These are phyloP conservation scores for Stercorarius parasiticus DNA, from an alignment of 2,113 vertebrate species.

Conservation along the genomic window DNA sequence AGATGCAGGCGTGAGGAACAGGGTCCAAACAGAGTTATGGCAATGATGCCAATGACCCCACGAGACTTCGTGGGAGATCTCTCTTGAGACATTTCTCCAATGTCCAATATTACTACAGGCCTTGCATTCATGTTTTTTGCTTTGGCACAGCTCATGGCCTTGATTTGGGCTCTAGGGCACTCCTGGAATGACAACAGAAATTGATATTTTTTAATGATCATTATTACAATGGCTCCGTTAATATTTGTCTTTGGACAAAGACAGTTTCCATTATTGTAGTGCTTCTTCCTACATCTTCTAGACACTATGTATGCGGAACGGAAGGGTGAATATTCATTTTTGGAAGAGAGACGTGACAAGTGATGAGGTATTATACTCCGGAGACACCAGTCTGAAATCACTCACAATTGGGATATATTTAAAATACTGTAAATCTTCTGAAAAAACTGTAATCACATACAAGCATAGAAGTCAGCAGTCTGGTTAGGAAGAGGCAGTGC, in stretches of 20 bases:
- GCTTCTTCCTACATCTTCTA: neutral
- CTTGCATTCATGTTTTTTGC: neutral
- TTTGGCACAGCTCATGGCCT: neutral
- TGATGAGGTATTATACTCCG: neutral
- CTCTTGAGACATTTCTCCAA: neutral
- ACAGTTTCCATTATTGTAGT: neutral
- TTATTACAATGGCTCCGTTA: neutral
- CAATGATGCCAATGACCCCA: accelerated
- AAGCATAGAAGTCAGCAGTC: neutral
- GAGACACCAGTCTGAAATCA: neutral
- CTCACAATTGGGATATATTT: neutral
- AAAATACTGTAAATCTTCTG: neutral
- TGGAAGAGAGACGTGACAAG: neutral
- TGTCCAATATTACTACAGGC: neutral
- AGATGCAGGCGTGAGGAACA: neutral
- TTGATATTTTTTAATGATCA: neutral
- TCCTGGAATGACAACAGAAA: neutral
- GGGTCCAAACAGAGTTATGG: neutral
- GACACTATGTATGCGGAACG: neutral
- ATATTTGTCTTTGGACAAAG: neutral
- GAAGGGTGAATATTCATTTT: neutral
- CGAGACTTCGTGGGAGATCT: neutral
- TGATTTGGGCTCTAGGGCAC: neutral
- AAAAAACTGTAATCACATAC: neutral
- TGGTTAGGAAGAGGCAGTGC: neutral